These are phyloP conservation scores for Drosophila arizonae DNA, from an alignment of 1,140 invertebrate genomes.

Conservation along the genomic window DNA sequence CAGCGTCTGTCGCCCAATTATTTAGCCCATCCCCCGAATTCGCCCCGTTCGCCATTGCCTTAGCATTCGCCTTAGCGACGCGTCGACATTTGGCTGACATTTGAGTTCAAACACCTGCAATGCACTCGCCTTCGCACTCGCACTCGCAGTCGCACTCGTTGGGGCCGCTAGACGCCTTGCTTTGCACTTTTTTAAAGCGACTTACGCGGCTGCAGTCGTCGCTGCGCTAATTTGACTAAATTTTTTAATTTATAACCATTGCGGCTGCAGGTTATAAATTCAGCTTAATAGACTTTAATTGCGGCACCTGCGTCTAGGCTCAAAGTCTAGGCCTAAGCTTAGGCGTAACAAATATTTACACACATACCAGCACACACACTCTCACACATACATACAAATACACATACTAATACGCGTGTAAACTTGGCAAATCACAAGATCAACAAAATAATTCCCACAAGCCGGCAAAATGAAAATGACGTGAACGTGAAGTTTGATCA, in stretches of 20 bases:
- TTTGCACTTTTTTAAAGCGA: constrained; percentile 67
- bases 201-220: constrained; percentile 22
- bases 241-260: constrained; percentile 62
- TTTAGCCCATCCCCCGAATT: constrained; percentile 30
- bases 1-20: constrained; percentile 77
- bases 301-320: constrained; percentile 32
- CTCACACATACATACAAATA: constrained; percentile 3
- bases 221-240: constrained; percentile 73
- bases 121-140: constrained; percentile 51
- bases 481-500: constrained; percentile 77
- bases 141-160: constrained; percentile 10
- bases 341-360: neutral
- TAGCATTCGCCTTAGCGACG: constrained; percentile 22
- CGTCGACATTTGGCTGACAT: constrained; percentile 64
- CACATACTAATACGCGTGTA: constrained; percentile 22
- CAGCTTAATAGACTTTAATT: constrained; percentile 70
- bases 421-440: constrained; percentile 61
- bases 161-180: constrained; percentile 45
- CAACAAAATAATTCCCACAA: constrained; percentile 71
- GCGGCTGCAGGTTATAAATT: constrained; percentile 60
- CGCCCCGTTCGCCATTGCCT: constrained; percentile 4
- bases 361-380: constrained; percentile 6
- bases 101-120: constrained; percentile 80
- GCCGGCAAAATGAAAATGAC: constrained; percentile 67
- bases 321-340: constrained; percentile 36